These are phyloP conservation scores for Triops longicaudatus DNA, from an alignment of 1,140 invertebrate species.

Conservation along the genomic window DNA sequence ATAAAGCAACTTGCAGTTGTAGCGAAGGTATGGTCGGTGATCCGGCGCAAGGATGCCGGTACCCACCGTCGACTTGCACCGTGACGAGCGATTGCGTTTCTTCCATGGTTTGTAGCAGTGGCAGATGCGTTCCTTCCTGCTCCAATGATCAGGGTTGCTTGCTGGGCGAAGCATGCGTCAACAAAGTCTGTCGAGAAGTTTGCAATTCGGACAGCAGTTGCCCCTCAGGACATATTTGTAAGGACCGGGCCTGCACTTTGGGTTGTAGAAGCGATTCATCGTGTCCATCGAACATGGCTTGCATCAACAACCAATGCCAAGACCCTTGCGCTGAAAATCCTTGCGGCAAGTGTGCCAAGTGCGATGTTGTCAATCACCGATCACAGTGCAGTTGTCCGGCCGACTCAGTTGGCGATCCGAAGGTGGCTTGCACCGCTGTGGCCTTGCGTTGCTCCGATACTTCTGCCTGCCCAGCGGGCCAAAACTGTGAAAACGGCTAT, in stretches of 20 bases:
- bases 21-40: slow-evolving; percentile 61
- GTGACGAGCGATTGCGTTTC: slow-evolving; percentile 54
- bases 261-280: slow-evolving; percentile 61
- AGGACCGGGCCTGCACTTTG: slow-evolving; percentile 67
- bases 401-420: slow-evolving; percentile 37
- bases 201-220: slow-evolving; percentile 78
- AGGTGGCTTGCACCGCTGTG: slow-evolving; percentile 43
- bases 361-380: slow-evolving; percentile 69
- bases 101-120: slow-evolving; percentile 60
- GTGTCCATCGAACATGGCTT: slow-evolving; percentile 61
- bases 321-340: slow-evolving; percentile 61
- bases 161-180: slow-evolving; percentile 71
- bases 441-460: slow-evolving; percentile 53
- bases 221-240: slow-evolving; percentile 68
- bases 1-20: slow-evolving; percentile 64
- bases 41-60: slow-evolving; percentile 59
- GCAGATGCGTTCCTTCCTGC: slow-evolving; percentile 63
- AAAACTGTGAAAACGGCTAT: slow-evolving; percentile 56
- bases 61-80: slow-evolving; percentile 53
- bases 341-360: slow-evolving; percentile 75
- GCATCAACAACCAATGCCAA: slow-evolving; percentile 60
- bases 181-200: slow-evolving; percentile 66
- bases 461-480: slow-evolving; percentile 46
- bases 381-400: slow-evolving; percentile 66
- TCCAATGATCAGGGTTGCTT: slow-evolving; percentile 66